Percentiles rank a stretch among this genome's conserved stretches.
These are phyloP conservation scores for Mythimna ferrago DNA, from an alignment of 2,888 invertebrate species.

Conservation along the genomic window DNA sequence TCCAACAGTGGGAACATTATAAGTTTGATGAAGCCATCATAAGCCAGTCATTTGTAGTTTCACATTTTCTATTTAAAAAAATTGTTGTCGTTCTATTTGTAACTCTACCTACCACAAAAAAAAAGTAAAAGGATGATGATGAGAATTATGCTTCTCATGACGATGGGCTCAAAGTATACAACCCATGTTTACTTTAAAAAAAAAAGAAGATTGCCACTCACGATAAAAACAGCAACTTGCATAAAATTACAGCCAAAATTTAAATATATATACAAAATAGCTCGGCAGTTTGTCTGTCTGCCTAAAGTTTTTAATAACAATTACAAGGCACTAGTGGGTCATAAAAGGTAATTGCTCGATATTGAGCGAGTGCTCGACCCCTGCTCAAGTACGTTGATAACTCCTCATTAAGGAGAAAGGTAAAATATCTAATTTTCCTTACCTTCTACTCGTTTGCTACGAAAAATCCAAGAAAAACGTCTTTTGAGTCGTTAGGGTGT, in stretches of 20 bases:
- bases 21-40: no score
- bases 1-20: no score
- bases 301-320: slow-evolving; percentile 64
- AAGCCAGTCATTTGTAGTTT: no score
- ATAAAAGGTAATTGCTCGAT: slow-evolving; percentile 78
- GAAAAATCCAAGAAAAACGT: slow-evolving; percentile 82
- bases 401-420: slow-evolving; percentile 79
- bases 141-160: no score
- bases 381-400: slow-evolving; percentile 74
- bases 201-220: slow-evolving; percentile 12
- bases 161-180: no score
- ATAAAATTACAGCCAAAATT: slow-evolving; percentile 20
- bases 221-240: slow-evolving; percentile 28
- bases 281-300: slow-evolving; percentile 28
- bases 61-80: no score
- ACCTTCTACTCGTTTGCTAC: slow-evolving; percentile 75
- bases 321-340: slow-evolving; percentile 63
- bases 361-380: slow-evolving; percentile 73
- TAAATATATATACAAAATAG: slow-evolving; percentile 35
- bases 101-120: no score
- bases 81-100: no score
- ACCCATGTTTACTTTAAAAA: background rate
- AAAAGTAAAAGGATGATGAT: no score
- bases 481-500: slow-evolving; percentile 68
- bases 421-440: slow-evolving; percentile 84